Conservation (phyloP, 2,113 vertebrate genomes). For the Alethe castanea region DNA sequence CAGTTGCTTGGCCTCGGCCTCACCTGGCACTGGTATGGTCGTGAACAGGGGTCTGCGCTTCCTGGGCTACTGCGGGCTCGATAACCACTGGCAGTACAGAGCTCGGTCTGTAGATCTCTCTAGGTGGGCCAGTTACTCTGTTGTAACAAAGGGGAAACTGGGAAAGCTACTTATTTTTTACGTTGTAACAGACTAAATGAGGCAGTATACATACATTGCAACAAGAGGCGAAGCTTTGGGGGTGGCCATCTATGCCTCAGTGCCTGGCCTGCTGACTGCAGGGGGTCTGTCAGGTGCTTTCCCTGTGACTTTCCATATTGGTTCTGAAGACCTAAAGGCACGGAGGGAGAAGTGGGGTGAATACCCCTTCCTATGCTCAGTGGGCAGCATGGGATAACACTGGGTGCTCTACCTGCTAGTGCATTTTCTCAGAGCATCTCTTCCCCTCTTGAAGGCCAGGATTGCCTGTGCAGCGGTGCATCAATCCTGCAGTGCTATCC, state of each 20-base stretch:
- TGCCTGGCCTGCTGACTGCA: neutral
- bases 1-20: neutral
- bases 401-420: neutral
- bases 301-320: neutral
- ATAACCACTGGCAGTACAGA: neutral
- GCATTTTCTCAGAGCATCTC: neutral
- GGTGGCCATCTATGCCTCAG: rapidly evolving
- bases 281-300: neutral
- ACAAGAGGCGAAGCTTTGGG: neutral
- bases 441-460: neutral
- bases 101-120: neutral
- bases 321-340: neutral
- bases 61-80: neutral
- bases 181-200: neutral
- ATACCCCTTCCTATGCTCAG: neutral
- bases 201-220: neutral
- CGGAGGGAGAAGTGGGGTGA: neutral
- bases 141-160: neutral
- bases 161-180: neutral
- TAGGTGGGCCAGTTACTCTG: neutral
- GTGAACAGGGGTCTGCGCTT: rapidly evolving
- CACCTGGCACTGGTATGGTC: neutral
- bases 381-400: neutral
- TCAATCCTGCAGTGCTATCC: neutral
- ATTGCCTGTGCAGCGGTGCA: neutral